phyloP scores from a whole-genome alignment of 2,797 vertebrate species.

The Karalla daura region DNA sequence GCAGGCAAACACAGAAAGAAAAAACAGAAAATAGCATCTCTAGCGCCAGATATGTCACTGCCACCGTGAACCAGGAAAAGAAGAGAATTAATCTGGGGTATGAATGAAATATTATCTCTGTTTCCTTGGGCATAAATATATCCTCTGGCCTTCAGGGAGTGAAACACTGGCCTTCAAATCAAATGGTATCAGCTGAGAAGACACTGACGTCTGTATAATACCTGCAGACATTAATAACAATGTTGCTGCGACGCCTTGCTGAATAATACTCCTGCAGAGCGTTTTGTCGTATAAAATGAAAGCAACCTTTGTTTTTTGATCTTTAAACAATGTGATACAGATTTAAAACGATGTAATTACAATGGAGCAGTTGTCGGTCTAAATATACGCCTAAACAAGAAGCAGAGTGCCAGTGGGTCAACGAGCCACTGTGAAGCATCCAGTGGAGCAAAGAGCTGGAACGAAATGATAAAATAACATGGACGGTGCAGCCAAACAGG shows the following conservation, averaged over 20 bases:
- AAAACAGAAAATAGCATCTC: not conserved
- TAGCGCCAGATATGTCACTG: not conserved
- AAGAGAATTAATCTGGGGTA: not conserved
- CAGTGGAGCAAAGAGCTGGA: not conserved
- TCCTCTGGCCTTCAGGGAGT: constrained; percentile 13
- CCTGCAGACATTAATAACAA: not conserved
- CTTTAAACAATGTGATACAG: not conserved
- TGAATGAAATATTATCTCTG: not conserved
- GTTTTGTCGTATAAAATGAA: constrained; percentile 3
- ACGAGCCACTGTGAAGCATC: not conserved
- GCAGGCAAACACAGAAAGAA: not conserved
- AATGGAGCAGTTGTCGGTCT: not conserved
- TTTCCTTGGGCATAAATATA: not conserved
- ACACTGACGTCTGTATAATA: constrained; percentile 14
- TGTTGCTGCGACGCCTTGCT: no score
- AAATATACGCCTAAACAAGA: not conserved
- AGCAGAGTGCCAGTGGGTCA: constrained; percentile 5
- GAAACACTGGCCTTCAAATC: constrained; percentile 8
- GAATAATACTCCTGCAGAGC: not conserved
- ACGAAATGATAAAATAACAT: not conserved
- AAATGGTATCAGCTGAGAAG: constrained; percentile 1
- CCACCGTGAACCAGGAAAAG: not conserved
- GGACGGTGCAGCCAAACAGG: not conserved
- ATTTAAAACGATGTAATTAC: constrained; percentile 1
- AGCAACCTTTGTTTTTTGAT: not conserved